phyloP scores from a whole-genome alignment of 1,140 invertebrate species.

The Drosophila truncata region DNA sequence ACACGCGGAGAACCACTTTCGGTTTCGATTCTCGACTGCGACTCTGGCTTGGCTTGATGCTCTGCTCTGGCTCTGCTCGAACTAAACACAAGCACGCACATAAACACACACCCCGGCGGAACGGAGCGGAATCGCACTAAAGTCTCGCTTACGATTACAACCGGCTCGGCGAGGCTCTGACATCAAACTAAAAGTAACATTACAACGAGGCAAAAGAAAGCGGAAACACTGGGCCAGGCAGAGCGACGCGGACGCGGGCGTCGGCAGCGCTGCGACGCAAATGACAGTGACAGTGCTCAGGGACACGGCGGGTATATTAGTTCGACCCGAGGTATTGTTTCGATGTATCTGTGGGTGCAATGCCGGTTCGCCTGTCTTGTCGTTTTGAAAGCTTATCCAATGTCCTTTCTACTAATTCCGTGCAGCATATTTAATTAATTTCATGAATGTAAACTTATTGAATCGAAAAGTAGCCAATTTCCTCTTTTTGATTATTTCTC shows the following conservation, averaged over 20 bases:
- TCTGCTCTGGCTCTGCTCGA: constrained; percentile 43
- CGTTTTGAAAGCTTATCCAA: not conserved
- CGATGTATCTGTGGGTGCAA: not conserved
- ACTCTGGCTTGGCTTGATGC: constrained; percentile 28
- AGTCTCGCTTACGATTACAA: constrained; percentile 80
- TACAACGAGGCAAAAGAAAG: constrained; percentile 79
- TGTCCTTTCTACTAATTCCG: not conserved
- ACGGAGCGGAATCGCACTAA: constrained; percentile 80
- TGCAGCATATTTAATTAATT: no score
- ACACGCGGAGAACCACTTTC: constrained; percentile 75
- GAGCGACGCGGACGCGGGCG: constrained; percentile 58
- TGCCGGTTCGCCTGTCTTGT: not conserved
- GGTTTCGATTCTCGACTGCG: constrained; percentile 70
- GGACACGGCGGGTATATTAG: constrained; percentile 37
- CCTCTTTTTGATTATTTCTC: not conserved
- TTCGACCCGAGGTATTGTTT: not conserved
- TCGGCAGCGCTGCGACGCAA: constrained; percentile 68
- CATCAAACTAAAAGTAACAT: constrained; percentile 83
- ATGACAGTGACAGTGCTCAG: constrained; percentile 71
- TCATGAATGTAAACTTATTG: not conserved
- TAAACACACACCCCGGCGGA: constrained; percentile 50
- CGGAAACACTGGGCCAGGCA: constrained; percentile 81
- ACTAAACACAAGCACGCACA: constrained; percentile 75
- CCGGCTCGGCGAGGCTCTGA: constrained; percentile 78
- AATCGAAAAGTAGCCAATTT: not conserved